These are phyloP conservation scores for Dipodomys merriami DNA, from an alignment of 2,113 vertebrate species.

Conservation along the genomic window DNA sequence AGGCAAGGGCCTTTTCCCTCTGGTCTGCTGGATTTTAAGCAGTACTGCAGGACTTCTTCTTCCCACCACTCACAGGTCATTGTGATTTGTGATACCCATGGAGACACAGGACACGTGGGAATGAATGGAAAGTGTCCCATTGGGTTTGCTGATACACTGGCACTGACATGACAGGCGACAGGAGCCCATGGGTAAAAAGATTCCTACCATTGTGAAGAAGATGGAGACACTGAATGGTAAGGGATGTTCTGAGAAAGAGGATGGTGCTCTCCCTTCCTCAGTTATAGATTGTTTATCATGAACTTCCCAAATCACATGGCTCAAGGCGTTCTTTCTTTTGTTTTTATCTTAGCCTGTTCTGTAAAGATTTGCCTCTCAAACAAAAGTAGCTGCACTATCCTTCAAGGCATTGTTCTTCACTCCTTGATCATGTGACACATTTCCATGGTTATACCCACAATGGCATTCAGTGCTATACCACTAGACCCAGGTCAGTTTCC, in stretches of 20 bases:
- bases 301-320: not conserved
- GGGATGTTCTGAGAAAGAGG: not conserved
- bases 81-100: not conserved
- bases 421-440: not conserved
- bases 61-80: not conserved
- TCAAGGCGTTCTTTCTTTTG: not conserved
- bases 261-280: not conserved
- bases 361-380: not conserved
- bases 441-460: not conserved
- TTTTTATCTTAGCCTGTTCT: not conserved
- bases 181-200: not conserved
- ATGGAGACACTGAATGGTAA: not conserved
- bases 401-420: not conserved
- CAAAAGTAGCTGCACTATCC: not conserved
- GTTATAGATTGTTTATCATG: not conserved
- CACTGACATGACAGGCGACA: not conserved
- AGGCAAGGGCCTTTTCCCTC: not conserved
- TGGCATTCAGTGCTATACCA: not conserved
- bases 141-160: not conserved
- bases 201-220: not conserved
- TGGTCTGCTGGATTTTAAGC: fast-evolving
- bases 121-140: not conserved
- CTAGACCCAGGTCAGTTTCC: not conserved
- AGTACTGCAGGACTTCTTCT: not conserved
- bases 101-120: not conserved